Percentiles rank a stretch among this genome's conserved stretches.
phyloP scores from a whole-genome alignment of 2,888 invertebrate genomes.

The Pediacus dermestoides region DNA sequence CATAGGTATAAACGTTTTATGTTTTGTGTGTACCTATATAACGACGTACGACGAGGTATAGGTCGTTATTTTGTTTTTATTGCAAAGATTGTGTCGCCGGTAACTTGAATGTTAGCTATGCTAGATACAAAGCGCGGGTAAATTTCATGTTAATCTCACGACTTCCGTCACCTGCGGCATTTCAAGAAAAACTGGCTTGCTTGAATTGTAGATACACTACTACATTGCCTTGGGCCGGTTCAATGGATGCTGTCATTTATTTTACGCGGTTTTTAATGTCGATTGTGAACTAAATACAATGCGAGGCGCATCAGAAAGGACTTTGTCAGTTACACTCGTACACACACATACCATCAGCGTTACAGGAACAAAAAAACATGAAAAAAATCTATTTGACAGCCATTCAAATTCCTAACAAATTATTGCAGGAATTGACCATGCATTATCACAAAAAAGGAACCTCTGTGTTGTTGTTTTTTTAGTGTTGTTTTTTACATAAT shows the following conservation, averaged over 20 bases:
- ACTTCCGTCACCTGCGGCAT: constrained; percentile 27
- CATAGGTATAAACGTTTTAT: too few species aligned
- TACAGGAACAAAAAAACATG: too few species aligned
- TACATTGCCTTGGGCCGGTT: constrained; percentile 15
- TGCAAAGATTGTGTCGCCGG: constrained; percentile 1
- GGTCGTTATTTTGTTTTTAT: constrained; percentile 1
- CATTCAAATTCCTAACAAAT: too few species aligned
- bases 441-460: too few species aligned
- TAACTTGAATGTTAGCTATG: constrained; percentile 7
- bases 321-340: background rate
- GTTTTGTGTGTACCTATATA: too few species aligned
- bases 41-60: too few species aligned
- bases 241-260: constrained; percentile 15
- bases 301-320: background rate
- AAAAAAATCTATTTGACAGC: too few species aligned
- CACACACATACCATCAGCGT: constrained; percentile 8
- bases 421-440: too few species aligned
- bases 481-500: too few species aligned
- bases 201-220: constrained; percentile 20
- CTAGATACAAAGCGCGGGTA: constrained; percentile 23
- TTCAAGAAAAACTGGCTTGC: constrained; percentile 28
- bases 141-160: constrained; percentile 27
- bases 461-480: too few species aligned
- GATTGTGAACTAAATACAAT: constrained; percentile 2
- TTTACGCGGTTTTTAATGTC: constrained; percentile 5